Conservation (phyloP, 2,113 vertebrate genomes). For the Microcebus lehilahytsara region DNA sequence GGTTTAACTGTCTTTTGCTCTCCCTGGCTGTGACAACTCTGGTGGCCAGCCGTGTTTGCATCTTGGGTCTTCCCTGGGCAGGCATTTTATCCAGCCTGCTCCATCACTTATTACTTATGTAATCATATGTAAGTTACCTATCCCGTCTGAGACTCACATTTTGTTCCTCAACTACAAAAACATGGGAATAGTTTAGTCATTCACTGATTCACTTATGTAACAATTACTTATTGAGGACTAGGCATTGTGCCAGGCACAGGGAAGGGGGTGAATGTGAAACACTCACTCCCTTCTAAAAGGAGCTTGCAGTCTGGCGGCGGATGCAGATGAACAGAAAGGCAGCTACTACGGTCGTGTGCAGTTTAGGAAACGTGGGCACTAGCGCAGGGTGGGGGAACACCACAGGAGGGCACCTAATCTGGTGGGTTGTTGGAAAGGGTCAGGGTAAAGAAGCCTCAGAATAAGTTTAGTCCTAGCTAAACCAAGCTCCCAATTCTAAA, state of each 20-base stretch:
- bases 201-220: not conserved
- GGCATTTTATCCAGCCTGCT: not conserved
- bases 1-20: not conserved
- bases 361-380: not conserved
- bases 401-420: not conserved
- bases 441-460: not conserved
- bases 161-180: not conserved
- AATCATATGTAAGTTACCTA: not conserved
- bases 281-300: not conserved
- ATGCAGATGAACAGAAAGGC: not conserved
- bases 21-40: no score
- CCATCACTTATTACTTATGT: not conserved
- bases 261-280: not conserved
- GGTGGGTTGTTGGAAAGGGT: not conserved
- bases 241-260: no score
- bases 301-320: not conserved
- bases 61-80: no score
- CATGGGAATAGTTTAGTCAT: not conserved
- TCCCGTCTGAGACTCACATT: not conserved
- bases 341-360: rapidly evolving
- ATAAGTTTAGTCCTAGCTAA: not conserved
- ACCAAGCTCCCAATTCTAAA: not conserved
- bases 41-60: not conserved
- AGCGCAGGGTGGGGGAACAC: not conserved
- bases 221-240: not conserved